These are phyloP conservation scores for Herpailurus yagouaroundi DNA, from an alignment of 2,113 vertebrate species.

Conservation along the genomic window DNA sequence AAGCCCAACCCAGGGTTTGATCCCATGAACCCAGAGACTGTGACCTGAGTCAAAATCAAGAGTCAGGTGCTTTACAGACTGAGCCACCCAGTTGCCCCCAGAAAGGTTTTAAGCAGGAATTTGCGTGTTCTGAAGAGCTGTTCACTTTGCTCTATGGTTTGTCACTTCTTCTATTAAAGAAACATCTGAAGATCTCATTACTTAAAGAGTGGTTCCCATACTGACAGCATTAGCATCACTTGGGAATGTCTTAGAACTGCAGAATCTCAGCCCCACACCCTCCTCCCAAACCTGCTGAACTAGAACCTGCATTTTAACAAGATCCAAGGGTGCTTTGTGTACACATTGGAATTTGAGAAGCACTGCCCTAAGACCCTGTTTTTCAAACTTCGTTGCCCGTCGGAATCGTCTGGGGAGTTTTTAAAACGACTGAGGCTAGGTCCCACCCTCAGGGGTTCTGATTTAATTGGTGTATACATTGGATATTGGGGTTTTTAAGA, in stretches of 20 bases:
- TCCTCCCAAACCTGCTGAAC: too few species aligned
- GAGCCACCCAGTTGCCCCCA: background rate
- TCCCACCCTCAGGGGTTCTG: background rate
- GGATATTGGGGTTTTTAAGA: background rate
- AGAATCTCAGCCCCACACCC: background rate
- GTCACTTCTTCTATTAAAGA: background rate
- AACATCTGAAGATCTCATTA: background rate
- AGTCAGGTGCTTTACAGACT: too few species aligned
- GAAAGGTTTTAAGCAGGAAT: background rate
- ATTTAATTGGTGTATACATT: background rate
- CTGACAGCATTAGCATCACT: background rate
- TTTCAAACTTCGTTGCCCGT: background rate
- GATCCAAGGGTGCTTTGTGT: background rate
- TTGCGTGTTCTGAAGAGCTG: background rate
- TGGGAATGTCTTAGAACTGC: too few species aligned
- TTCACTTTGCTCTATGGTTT: background rate
- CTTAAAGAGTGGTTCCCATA: background rate
- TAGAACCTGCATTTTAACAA: background rate
- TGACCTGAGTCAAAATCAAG: too few species aligned
- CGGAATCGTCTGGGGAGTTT: background rate
- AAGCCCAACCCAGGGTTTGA: too few species aligned
- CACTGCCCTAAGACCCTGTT: background rate
- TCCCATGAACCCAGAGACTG: too few species aligned
- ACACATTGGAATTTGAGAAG: background rate
- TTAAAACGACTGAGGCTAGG: background rate